Evolutionary conservation across 2,113 vertebrate species (phyloP).

Genomic region (Pseudopipra pipra): DNA sequence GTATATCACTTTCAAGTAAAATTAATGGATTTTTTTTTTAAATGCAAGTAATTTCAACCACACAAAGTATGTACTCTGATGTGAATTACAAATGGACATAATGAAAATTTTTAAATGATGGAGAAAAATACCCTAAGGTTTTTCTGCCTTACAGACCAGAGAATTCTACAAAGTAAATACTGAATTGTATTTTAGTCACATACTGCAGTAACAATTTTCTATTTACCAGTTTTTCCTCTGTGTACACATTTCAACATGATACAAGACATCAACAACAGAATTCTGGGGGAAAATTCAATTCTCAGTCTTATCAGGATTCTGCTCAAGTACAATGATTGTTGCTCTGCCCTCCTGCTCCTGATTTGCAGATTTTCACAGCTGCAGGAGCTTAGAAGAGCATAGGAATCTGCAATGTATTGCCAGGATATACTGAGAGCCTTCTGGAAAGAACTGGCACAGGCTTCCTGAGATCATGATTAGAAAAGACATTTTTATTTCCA

Average conservation of each 20-base stretch:
- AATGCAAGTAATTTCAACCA: not conserved
- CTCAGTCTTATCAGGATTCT: not conserved
- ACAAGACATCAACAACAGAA: not conserved
- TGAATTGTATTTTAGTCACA: not conserved
- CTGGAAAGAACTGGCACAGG: not conserved
- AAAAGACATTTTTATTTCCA: not conserved
- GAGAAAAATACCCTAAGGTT: fast-evolving
- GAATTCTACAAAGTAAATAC: not conserved
- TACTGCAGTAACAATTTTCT: not conserved
- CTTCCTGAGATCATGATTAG: not conserved
- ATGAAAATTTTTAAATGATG: not conserved
- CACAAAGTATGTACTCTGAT: not conserved
- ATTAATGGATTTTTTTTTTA: not conserved
- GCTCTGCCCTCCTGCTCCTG: not conserved
- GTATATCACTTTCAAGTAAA: not conserved
- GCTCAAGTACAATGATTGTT: not conserved
- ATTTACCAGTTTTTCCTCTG: not conserved
- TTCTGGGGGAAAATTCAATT: not conserved
- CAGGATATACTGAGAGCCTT: not conserved
- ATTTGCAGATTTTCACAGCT: not conserved
- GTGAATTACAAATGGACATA: not conserved
- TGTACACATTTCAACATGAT: not conserved
- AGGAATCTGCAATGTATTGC: not conserved
- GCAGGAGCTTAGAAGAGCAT: not conserved
- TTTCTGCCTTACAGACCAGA: not conserved